Conservation (phyloP, 1,140 invertebrate species). For the Brachionus rotundiformis region DNA sequence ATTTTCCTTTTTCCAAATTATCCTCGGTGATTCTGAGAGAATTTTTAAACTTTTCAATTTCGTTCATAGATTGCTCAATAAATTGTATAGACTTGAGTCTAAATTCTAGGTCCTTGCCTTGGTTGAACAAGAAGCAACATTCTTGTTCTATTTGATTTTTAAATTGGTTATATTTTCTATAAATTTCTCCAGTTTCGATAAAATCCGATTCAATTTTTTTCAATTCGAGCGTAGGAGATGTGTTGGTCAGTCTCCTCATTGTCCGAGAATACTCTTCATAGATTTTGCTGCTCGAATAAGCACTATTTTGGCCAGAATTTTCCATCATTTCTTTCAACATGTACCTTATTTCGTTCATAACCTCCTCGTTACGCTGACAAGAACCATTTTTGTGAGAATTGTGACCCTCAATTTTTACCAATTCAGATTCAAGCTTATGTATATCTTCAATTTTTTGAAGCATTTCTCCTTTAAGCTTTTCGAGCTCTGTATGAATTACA, state of each 20-base stretch:
- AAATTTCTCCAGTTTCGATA: conserved; percentile 27
- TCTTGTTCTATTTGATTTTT: conserved; percentile 35
- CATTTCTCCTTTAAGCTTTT: conserved; percentile 40
- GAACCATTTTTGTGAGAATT: not conserved
- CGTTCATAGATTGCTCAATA: conserved; percentile 13
- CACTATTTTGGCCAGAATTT: not conserved
- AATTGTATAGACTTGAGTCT: not conserved
- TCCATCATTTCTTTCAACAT: conserved; percentile 50
- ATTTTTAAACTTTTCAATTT: conserved; percentile 50
- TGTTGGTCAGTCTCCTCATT: not conserved
- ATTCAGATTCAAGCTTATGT: conserved; percentile 29
- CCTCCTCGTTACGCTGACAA: not conserved
- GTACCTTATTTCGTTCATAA: not conserved
- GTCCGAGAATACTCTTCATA: conserved; percentile 41
- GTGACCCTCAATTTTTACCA: conserved; percentile 33
- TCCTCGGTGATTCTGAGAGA: not conserved
- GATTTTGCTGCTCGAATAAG: not conserved
- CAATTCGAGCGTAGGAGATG: not conserved
- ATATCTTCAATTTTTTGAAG: conserved; percentile 52
- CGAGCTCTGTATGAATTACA: conserved; percentile 12
- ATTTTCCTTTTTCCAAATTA: conserved; percentile 41
- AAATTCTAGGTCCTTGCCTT: conserved; percentile 13
- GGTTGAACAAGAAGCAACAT: conserved; percentile 12
- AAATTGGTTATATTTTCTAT: conserved; percentile 31
- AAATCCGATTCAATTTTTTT: conserved; percentile 29